Conservation (phyloP, 2,113 vertebrate species). For the Piprites chloris region DNA sequence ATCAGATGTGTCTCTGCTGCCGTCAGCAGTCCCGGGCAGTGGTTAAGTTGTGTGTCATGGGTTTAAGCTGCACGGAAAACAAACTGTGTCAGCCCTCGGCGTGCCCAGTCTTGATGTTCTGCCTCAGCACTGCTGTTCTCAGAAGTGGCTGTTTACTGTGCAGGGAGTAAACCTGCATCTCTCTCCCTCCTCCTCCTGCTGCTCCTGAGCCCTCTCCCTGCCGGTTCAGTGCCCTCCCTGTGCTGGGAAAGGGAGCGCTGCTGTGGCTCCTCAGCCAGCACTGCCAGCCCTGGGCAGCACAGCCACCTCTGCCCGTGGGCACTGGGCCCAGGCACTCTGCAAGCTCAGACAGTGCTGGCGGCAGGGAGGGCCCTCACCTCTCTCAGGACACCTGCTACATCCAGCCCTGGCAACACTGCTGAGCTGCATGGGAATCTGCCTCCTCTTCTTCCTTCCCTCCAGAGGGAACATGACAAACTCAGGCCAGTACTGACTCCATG, state of each 20-base stretch:
- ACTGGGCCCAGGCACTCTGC: rapidly evolving
- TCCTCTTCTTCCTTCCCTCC: background rate
- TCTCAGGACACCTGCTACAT: background rate
- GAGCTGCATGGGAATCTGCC: rapidly evolving
- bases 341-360: rapidly evolving
- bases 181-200: background rate
- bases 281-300: background rate
- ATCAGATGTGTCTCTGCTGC: slow-evolving; percentile 34
- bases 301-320: background rate
- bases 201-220: background rate
- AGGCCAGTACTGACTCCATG: rapidly evolving
- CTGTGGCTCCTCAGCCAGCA: rapidly evolving
- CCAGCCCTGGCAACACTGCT: background rate
- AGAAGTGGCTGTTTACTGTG: background rate
- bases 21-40: slow-evolving; percentile 30
- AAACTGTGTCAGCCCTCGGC: slow-evolving; percentile 40
- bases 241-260: background rate
- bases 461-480: background rate
- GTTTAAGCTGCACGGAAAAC: slow-evolving; percentile 11
- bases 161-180: background rate
- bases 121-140: background rate
- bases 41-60: slow-evolving; percentile 23
- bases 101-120: slow-evolving; percentile 27
- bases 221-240: background rate
- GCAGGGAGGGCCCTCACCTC: background rate